These are phyloP conservation scores for Catocala nupta DNA, from an alignment of 2,888 invertebrate genomes.

Conservation along the genomic window DNA sequence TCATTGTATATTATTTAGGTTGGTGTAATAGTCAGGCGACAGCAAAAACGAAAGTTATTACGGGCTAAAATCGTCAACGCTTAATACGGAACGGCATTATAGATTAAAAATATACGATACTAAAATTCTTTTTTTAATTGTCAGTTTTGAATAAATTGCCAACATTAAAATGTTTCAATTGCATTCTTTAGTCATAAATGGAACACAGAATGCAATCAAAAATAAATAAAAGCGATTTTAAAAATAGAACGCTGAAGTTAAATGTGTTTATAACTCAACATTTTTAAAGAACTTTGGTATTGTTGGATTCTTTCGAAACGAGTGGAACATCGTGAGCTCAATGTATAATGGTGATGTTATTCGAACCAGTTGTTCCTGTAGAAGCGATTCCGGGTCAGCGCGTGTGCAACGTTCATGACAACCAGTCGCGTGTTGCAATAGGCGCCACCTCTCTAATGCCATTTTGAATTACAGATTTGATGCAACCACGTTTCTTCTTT, in stretches of 20 bases:
- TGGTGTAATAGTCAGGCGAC: conserved; percentile 27
- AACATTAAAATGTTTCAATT: too few relatives aligned
- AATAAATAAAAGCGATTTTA: too few relatives aligned
- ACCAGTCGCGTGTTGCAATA: conserved; percentile 49
- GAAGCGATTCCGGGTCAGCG: conserved; percentile 68
- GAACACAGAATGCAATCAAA: conserved; percentile 47
- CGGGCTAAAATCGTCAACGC: conserved; percentile 21
- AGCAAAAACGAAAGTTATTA: conserved; percentile 44
- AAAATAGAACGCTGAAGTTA: conserved; percentile 46
- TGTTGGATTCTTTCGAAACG: conserved; percentile 9
- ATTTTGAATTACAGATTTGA: conserved; percentile 44
- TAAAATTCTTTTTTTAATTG: too few relatives aligned
- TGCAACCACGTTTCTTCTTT: conserved; percentile 24
- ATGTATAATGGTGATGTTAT: conserved; percentile 55
- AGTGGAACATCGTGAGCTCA: conserved; percentile 41
- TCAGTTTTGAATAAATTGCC: too few relatives aligned
- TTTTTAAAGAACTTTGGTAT: conserved; percentile 36
- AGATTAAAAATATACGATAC: not conserved
- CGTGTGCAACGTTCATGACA: conserved; percentile 60
- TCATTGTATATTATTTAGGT: conserved; percentile 42
- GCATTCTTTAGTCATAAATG: conserved; percentile 33
- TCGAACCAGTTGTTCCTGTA: conserved; percentile 63
- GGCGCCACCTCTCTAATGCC: conserved; percentile 36
- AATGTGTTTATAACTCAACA: conserved; percentile 47
- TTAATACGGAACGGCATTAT: conserved; percentile 25